Evolutionary conservation across 2,797 vertebrate species (phyloP), one percentile per base, ranked within the genome.

Genomic region (Decapterus maruadsi): DNA sequence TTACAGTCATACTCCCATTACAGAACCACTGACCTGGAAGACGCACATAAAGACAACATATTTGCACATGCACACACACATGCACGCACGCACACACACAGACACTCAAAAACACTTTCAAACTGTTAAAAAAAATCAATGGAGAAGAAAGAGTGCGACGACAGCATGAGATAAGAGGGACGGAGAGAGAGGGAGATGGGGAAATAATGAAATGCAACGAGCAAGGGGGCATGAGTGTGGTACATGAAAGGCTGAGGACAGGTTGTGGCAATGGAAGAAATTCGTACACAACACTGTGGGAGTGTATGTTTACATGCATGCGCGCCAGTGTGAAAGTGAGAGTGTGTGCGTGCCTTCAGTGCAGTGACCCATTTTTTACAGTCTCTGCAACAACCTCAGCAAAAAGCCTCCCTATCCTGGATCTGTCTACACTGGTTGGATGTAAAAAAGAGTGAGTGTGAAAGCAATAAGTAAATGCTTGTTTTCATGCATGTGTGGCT

Each of bases 341-440:
- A 8, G 50, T 65, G 62, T 51, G 57, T 69, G 75, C 70, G 79
- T 78, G 80, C 77, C 75, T 83, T 83, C 73, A 80, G 72, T 74
- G 91, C 82, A 85, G 81, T 93, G 92, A 93, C 92, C 92, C 93
- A 93, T 90, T 94, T 26, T 94, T 79, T 89, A 87, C 75, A 86
- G 75, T 90, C 79, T 89, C 81, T 90, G 81, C 83, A 88, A 86
- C 89, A 90, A 90, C 86, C 81, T 93, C 84, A 90, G 91, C 86
- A 87, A 83, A 90, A 92, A 90, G 72, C 80, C 61, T 80, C 64
- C 80, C 68, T 77, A 63, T 76, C 65, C 80, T 61, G 80, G 62
- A 80, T 87, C 83, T 81, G 58, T 77, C 77, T 68, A 60, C 81
- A 81, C 72, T 53, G 75, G 75, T 42, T 85, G 65, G 72, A 62